A percentile compares a stretch with the other conserved stretches of the same genome.
These are phyloP conservation scores for Thamnophis sirtalis DNA, from an alignment of 2,113 vertebrate genomes.

Conservation along the genomic window DNA sequence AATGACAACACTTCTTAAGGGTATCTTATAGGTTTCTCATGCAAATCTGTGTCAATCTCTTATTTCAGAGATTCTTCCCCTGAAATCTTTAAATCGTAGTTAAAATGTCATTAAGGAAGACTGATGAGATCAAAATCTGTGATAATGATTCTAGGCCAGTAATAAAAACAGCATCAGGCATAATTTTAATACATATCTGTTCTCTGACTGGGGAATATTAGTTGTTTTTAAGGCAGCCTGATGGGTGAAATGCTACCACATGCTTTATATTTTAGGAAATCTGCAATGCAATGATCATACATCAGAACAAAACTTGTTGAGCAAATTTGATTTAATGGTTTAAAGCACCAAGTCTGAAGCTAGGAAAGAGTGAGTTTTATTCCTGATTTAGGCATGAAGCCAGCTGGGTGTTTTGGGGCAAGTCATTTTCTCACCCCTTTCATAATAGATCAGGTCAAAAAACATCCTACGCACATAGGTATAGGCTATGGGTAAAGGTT, in stretches of 20 bases:
- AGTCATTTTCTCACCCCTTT: background rate
- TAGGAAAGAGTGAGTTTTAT: background rate
- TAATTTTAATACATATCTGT: background rate
- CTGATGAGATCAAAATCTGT: conserved; percentile 6
- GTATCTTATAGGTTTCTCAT: background rate
- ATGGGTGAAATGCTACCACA: background rate
- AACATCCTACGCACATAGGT: background rate
- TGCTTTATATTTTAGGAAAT: background rate
- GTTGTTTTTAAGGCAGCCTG: conserved; percentile 14
- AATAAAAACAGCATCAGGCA: background rate
- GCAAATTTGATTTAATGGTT: background rate
- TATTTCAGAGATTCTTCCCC: background rate
- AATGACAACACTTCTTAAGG: background rate
- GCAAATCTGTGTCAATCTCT: background rate
- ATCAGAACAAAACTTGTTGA: background rate
- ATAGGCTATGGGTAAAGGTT: background rate
- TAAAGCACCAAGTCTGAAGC: background rate
- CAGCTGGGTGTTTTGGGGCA: background rate
- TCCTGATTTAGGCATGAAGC: background rate
- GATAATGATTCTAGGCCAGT: background rate
- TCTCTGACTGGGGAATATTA: accelerated
- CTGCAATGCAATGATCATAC: background rate
- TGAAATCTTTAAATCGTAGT: background rate
- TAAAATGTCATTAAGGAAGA: background rate
- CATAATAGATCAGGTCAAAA: background rate